Percentiles rank a stretch among this genome's conserved stretches.
phyloP scores from a whole-genome alignment of 92 coral and sea anemone genomes.

The Scolanthus callimorphus region DNA sequence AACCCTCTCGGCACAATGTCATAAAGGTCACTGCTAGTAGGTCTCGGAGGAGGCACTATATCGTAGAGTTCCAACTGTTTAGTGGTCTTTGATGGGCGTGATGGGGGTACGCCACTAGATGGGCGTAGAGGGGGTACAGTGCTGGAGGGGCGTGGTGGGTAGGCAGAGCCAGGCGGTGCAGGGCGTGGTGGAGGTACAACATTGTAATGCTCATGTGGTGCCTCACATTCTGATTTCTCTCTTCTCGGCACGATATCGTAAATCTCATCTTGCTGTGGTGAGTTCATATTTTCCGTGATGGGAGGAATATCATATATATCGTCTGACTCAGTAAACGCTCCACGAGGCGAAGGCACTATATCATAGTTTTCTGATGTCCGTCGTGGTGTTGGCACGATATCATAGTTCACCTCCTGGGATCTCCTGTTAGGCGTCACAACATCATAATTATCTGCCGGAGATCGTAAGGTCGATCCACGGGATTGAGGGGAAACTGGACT shows the following conservation, averaged over 20 bases:
- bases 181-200: conserved; percentile 40
- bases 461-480: neutral
- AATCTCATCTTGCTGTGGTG: neutral
- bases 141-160: no score
- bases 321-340: neutral
- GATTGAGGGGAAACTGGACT: conserved; percentile 5
- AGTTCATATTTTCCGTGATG: neutral
- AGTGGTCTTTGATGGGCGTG: no score
- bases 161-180: neutral
- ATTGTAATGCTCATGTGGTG: conserved; percentile 14
- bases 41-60: conserved; percentile 38
- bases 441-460: conserved; percentile 35
- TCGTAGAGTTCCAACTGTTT: conserved; percentile 36
- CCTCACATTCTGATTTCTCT: neutral
- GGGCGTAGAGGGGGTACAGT: no score
- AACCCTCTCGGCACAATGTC: conserved; percentile 26
- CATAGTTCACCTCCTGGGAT: conserved; percentile 23
- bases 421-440: conserved; percentile 28
- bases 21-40: conserved; percentile 8
- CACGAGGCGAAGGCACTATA: conserved; percentile 50
- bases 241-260: neutral
- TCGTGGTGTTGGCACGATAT: conserved; percentile 55
- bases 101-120: no score
- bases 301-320: conserved; percentile 11
- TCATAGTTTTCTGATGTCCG: conserved; percentile 54